Percentiles rank a stretch among this genome's conserved stretches.
phyloP scores from a whole-genome alignment of 2,888 invertebrate species.

The Thecophora atra region DNA sequence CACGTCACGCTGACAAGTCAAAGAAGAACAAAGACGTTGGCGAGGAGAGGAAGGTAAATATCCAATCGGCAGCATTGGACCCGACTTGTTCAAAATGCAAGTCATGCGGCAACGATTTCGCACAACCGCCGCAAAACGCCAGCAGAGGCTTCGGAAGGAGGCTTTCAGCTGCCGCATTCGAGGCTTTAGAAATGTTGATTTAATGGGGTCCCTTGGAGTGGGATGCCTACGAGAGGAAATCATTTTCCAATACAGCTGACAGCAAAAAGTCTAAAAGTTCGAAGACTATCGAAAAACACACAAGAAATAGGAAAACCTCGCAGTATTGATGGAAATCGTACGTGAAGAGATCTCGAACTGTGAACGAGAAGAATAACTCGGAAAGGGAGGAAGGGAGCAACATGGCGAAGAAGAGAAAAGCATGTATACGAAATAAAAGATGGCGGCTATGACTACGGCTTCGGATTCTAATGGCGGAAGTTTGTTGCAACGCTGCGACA shows the following conservation, averaged over 20 bases:
- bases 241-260: slow-evolving; percentile 32
- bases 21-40: slow-evolving; percentile 6
- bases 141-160: neutral
- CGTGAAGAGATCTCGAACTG: slow-evolving; percentile 43
- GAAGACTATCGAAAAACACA: slow-evolving; percentile 12
- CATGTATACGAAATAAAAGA: slow-evolving; percentile 4
- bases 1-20: slow-evolving; percentile 4
- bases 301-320: slow-evolving; percentile 43
- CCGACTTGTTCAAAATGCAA: slow-evolving; percentile 40
- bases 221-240: slow-evolving; percentile 2
- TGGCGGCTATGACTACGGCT: slow-evolving; percentile 8
- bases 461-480: slow-evolving; percentile 7
- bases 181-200: too few relatives aligned
- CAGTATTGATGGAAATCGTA: slow-evolving; percentile 51
- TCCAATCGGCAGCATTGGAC: slow-evolving; percentile 17
- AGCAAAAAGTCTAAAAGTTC: slow-evolving; percentile 7
- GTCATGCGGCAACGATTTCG: slow-evolving; percentile 46
- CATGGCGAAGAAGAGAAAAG: neutral
- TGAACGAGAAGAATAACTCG: neutral
- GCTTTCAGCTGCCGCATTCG: neutral
- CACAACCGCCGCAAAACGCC: neutral
- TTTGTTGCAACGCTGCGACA: slow-evolving; percentile 36
- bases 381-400: neutral
- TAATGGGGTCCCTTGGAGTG: slow-evolving; percentile 8
- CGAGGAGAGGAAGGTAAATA: neutral